Base-by-base conservation (phyloP, 2,888 invertebrate species). In the Pasiphila rectangulata region DNA sequence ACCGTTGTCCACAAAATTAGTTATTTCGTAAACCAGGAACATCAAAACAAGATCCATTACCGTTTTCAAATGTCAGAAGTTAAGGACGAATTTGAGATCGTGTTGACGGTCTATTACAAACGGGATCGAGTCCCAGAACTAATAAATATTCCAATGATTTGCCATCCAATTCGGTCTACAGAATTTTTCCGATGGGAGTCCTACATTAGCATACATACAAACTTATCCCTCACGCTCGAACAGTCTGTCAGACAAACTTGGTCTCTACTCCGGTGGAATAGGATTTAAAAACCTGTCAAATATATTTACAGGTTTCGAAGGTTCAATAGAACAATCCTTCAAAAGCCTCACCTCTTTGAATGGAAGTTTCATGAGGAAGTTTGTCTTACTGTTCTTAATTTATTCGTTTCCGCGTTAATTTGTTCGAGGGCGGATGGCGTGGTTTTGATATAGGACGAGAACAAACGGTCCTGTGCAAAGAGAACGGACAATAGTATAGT, bases 141-240 rank as follows among this genome's bases (percentile, higher is more conserved):
- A 80, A 83, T 83, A 85, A 82, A 85, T 84, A 84, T 83, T 81
- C 84, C 80, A 79, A 81, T 80, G 80, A 82, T 75, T 81, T 75
- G 70, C 70, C 75, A 77, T 79, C 79, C 83, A 79, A 83, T 82
- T 79, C 80, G 71, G 72, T 69, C 70, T 72, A 64, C 56, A 61
- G 70, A 83, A 83, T 84, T 81, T 80, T 83, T 79, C 83, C 82
- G 68, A 78, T 70, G 83, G 84, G 83, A 81, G 61, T 66, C 66
- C 63, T 72, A 64, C 67, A 83, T 84, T 83, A 79, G 76, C 84
- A 84, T 85, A 83, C 66, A 67, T 51, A 54, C 61, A 66, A 68
- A 72, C 64, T 65, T 59, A 62, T 55, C 58, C 62, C 56, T 59
- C 50, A 39, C 40, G 40, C 21, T 27, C 19, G n/a, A 25, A 50